Evolutionary conservation across 2,888 invertebrate species (phyloP).

Genomic region (Linnaemya tessellans): DNA sequence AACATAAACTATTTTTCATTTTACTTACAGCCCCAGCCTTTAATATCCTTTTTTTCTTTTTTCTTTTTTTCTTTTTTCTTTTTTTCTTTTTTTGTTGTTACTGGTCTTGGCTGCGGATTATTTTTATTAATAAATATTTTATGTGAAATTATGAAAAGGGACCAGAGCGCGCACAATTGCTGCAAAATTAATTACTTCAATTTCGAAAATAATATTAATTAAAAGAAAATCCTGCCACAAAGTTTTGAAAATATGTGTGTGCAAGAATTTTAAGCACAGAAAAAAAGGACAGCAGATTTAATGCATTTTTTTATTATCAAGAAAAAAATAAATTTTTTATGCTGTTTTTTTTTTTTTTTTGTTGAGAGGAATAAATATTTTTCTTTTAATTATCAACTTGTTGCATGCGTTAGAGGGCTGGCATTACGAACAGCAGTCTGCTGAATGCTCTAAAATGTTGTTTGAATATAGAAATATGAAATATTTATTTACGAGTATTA

Average conservation of each 20-base stretch:
- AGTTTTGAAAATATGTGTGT: slow-evolving; percentile 14
- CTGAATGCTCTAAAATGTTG: background rate
- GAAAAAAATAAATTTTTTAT: slow-evolving; percentile 9
- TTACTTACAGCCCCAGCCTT: slow-evolving; percentile 1
- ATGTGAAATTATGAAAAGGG: background rate
- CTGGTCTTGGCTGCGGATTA: background rate
- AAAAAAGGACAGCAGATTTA: background rate
- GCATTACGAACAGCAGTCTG: background rate
- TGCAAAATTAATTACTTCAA: slow-evolving; percentile 41
- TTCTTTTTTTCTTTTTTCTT: background rate
- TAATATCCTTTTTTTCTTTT: background rate
- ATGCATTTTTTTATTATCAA: background rate
- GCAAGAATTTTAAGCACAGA: background rate
- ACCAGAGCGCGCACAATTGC: slow-evolving; percentile 7
- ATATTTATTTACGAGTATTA: slow-evolving; percentile 27
- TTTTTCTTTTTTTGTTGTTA: background rate
- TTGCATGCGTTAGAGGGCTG: slow-evolving; percentile 7
- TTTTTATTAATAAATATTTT: slow-evolving; percentile 25
- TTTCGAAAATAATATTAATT: slow-evolving; percentile 3
- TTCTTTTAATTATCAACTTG: slow-evolving; percentile 56
- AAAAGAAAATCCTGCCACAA: background rate
- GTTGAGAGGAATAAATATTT: slow-evolving; percentile 7
- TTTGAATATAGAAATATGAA: slow-evolving; percentile 37
- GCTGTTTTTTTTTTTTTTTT: slow-evolving; percentile 10
- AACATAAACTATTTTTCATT: slow-evolving; percentile 19